Evolutionary conservation across 2,113 vertebrate genomes (phyloP).

Genomic region (Monopterus albus): DNA sequence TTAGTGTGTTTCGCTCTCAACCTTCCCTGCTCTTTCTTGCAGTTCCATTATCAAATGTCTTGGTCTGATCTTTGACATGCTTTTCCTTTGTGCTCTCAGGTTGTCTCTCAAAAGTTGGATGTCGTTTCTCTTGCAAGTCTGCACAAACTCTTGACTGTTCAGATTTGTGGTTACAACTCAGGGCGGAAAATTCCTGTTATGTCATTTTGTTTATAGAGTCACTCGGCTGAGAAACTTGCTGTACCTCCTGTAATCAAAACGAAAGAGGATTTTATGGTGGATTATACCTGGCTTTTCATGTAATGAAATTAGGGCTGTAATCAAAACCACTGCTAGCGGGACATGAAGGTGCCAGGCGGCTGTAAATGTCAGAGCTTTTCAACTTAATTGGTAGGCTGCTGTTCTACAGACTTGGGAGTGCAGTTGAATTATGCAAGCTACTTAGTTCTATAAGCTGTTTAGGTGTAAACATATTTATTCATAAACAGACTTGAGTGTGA

Average conservation of each 20-base stretch:
- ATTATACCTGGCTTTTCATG: constrained; percentile 44
- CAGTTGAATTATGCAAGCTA: constrained; percentile 38
- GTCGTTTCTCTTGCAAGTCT: constrained; percentile 2
- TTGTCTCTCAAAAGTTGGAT: neutral
- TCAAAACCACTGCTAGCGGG: constrained; percentile 51
- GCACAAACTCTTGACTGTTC: constrained; percentile 1
- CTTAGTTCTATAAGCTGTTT: constrained; percentile 49
- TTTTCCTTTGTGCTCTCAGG: neutral
- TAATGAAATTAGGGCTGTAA: constrained; percentile 63
- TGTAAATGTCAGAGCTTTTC: constrained; percentile 52
- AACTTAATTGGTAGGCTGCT: constrained; percentile 40
- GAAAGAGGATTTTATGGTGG: constrained; percentile 56
- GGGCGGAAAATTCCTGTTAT: constrained; percentile 21
- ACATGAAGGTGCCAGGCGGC: constrained; percentile 33
- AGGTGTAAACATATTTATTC: constrained; percentile 27
- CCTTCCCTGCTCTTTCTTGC: neutral
- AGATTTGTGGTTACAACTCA: neutral
- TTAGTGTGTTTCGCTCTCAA: neutral
- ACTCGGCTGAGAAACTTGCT: constrained; percentile 38
- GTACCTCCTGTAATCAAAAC: constrained; percentile 43
- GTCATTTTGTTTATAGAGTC: constrained; percentile 52
- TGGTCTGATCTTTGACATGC: neutral
- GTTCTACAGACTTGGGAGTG: constrained; percentile 1
- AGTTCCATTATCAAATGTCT: neutral
- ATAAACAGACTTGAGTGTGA: constrained; percentile 34